Conservation (phyloP, 2,113 vertebrate genomes). For the Alethe castanea region DNA sequence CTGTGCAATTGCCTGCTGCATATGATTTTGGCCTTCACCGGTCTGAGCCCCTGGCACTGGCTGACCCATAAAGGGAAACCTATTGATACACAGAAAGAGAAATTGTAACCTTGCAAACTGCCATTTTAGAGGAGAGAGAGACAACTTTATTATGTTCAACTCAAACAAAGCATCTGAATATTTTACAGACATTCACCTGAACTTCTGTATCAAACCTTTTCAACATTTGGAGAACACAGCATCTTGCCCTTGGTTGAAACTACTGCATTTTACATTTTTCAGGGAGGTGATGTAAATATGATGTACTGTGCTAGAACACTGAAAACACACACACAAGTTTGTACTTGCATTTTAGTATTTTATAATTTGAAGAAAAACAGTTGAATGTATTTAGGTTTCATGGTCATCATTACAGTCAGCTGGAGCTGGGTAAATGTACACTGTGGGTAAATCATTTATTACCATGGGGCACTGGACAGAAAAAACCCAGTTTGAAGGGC, state of each 20-base stretch:
- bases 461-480: not conserved
- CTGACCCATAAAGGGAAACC: slow-evolving; percentile 84
- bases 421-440: not conserved
- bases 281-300: not conserved
- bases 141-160: not conserved
- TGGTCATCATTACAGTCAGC: not conserved
- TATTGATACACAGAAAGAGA: slow-evolving; percentile 29
- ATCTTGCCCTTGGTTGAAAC: not conserved
- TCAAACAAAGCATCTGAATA: not conserved
- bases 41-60: slow-evolving; percentile 68
- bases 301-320: not conserved
- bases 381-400: not conserved
- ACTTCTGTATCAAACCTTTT: not conserved
- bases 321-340: not conserved
- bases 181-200: not conserved
- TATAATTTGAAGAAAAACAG: not conserved
- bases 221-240: not conserved
- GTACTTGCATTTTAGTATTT: not conserved
- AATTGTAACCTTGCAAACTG: not conserved
- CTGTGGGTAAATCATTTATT: not conserved
- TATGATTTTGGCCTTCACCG: slow-evolving; percentile 71
- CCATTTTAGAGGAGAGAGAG: not conserved
- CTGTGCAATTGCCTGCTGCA: slow-evolving; percentile 76
- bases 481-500: not conserved
- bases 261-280: not conserved